These are phyloP conservation scores for Pogonus chalceus DNA, from an alignment of 1,140 invertebrate genomes.

Conservation along the genomic window DNA sequence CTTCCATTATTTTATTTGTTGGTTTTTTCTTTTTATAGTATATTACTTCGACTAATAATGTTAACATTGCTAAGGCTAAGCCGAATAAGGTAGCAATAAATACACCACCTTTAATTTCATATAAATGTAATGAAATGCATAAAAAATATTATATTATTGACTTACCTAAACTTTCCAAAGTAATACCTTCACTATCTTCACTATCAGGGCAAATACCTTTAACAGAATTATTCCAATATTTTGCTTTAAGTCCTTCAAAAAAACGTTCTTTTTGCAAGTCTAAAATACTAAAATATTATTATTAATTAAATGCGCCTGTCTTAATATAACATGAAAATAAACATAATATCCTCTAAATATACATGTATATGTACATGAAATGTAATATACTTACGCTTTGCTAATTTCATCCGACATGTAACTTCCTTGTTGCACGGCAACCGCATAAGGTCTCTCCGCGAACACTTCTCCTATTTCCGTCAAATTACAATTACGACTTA, in stretches of 20 bases:
- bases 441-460: slow-evolving; percentile 78
- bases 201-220: slow-evolving; percentile 55
- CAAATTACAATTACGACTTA: slow-evolving; percentile 72
- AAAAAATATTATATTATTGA: slow-evolving; percentile 8
- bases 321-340: no score
- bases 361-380: not conserved
- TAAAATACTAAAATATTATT: slow-evolving; percentile 47
- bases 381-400: slow-evolving; percentile 40
- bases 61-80: slow-evolving; percentile 69
- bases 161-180: slow-evolving; percentile 72
- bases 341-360: not conserved
- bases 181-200: slow-evolving; percentile 79
- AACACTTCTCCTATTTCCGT: slow-evolving; percentile 81
- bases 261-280: slow-evolving; percentile 77
- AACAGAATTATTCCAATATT: slow-evolving; percentile 73
- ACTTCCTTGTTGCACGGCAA: slow-evolving; percentile 79
- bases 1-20: slow-evolving; percentile 33
- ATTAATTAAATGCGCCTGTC: slow-evolving; percentile 5
- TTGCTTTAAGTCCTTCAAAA: slow-evolving; percentile 62
- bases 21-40: slow-evolving; percentile 60
- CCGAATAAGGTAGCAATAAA: slow-evolving; percentile 83
- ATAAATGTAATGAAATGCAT: slow-evolving; percentile 5
- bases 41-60: slow-evolving; percentile 65
- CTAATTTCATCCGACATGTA: slow-evolving; percentile 70
- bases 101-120: slow-evolving; percentile 57